These are phyloP conservation scores for Rapana venosa DNA, from an alignment of 2,888 invertebrate genomes.

Conservation along the genomic window DNA sequence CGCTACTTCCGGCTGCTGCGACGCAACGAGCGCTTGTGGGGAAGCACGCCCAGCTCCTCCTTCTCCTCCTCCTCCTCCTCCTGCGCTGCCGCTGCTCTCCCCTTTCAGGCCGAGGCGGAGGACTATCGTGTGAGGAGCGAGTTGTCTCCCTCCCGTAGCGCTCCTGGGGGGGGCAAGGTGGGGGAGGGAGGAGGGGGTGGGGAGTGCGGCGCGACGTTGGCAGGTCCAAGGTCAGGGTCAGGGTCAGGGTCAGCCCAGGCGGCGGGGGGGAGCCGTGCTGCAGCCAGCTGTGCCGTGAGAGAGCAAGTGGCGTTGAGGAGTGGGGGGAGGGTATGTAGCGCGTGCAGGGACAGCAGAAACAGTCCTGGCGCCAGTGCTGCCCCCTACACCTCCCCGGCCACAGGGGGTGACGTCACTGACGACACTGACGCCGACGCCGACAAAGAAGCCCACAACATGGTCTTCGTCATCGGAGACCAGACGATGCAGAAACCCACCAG, in stretches of 20 bases:
- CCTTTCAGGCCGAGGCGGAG: background rate
- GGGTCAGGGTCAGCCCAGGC: no score
- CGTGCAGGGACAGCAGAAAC: background rate
- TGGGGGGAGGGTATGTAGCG: background rate
- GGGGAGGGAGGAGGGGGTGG: no score
- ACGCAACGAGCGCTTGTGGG: background rate
- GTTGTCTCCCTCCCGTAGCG: background rate
- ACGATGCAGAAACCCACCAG: background rate
- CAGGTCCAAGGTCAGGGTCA: background rate
- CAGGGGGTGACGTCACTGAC: background rate
- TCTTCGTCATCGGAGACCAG: background rate
- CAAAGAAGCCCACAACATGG: background rate
- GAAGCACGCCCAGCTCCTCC: background rate
- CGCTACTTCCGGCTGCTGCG: slow-evolving; percentile 8
- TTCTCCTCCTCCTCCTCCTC: background rate
- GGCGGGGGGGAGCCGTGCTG: no score
- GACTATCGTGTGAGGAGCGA: slow-evolving; percentile 18
- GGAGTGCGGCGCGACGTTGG: no score
- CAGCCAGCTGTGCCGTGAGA: no score
- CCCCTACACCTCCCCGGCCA: background rate
- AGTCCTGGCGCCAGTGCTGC: background rate
- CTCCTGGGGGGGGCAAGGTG: no score
- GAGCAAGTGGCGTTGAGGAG: background rate
- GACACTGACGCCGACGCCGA: background rate
- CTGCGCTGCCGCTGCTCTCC: background rate